A percentile compares a stretch with the other conserved stretches of the same genome.
Conservation (phyloP, 23 tunicate species). For the Oikopleura albicans region DNA sequence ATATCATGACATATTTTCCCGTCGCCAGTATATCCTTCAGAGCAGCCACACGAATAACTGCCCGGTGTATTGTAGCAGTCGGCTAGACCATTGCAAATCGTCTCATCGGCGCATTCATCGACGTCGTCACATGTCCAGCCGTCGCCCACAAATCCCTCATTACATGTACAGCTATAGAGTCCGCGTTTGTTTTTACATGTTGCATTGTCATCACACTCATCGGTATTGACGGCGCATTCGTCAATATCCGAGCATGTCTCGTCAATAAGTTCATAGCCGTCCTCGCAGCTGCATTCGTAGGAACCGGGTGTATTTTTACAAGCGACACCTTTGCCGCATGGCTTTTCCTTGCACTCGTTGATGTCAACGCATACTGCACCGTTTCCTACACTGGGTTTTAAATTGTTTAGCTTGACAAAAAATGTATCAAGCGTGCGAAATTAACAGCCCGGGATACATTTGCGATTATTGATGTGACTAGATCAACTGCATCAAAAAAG, state of each 20-base stretch:
- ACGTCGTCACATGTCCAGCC: slow-evolving; percentile 26
- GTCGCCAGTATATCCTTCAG: neutral
- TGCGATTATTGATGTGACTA: too few species aligned
- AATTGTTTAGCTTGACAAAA: too few species aligned
- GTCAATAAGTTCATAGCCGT: neutral
- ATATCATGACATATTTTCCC: neutral
- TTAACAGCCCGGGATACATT: too few species aligned
- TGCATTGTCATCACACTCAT: neutral
- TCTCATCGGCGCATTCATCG: slow-evolving; percentile 29
- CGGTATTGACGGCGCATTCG: neutral
- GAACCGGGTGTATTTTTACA: neutral
- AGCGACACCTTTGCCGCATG: neutral
- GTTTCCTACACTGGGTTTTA: neutral
- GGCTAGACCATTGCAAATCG: slow-evolving; percentile 17
- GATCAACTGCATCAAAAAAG: too few species aligned
- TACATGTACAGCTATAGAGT: neutral
- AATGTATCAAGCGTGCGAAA: too few species aligned
- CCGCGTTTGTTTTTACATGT: neutral
- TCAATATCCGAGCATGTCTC: neutral
- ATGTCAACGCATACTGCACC: neutral
- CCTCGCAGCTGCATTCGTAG: neutral
- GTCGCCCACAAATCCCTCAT: neutral
- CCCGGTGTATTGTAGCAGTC: slow-evolving; percentile 34
- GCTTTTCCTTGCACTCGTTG: neutral
- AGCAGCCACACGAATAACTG: slow-evolving; percentile 34